Evolutionary conservation across 2,113 vertebrate species (phyloP), one percentile per base, ranked within the genome.

Genomic region (Miniopterus natalensis): DNA sequence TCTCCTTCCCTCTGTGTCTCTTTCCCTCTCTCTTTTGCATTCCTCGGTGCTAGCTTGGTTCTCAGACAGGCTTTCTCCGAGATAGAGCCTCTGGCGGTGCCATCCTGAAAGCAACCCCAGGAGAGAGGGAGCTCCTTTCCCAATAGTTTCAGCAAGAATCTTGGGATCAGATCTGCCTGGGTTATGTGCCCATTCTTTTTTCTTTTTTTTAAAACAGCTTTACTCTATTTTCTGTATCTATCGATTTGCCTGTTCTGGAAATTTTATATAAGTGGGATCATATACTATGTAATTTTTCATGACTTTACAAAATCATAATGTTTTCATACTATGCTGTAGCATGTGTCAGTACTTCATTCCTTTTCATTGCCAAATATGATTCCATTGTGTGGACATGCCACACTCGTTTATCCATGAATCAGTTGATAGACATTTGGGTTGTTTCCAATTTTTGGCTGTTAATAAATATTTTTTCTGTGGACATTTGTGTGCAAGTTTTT

Each of bases 351-450:
- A 45, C 57, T 42, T 61, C 3, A 20, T 66, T 86, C 5, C 20
- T 91, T 90, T 85, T 68, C 49, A 21, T 31, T 40, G n/a, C 73
- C 40, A 81, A 55, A 13, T 17, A 36, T 40, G 27, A 8, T 49
- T 47, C 27, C 42, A 9, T n/a, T 74, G 29, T 57, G 2, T 21
- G 31, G 5, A 12, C 13, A 8, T 8, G n/a, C 23, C 45, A 8
- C 15, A 25, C 47, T 40, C 68, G 25, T 31, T 23, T 40, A 1
- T 49, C 53, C 2, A 0, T 20, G 23, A 20, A 9, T 66, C 11
- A 7, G 20, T 20, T 45, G 53, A 53, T 27, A 74, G 57, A 47
- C 31, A n/a, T 42, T 59, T 29, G 55, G 15, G 31, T 36, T 40
- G 3, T 90, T 84, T 78, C 42, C 11, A 23, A 8, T 47, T 71